Evolutionary conservation across 2,113 vertebrate genomes (phyloP), one percentile per base, ranked within the genome.

Genomic region (Aix galericulata): DNA sequence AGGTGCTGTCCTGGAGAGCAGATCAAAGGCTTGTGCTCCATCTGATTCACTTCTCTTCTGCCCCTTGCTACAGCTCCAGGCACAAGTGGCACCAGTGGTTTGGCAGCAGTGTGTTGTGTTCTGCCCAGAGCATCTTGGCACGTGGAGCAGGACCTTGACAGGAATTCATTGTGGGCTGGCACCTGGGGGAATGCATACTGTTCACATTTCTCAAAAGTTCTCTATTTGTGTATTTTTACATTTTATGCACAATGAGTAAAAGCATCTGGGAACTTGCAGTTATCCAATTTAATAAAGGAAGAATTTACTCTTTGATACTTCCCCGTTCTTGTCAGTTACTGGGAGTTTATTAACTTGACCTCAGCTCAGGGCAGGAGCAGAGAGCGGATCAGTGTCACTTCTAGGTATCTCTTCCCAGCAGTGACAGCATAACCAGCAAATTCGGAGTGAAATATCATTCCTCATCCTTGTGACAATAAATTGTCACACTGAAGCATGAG

Each of bases 41-140:
- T 17, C 34, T 2, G 12, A 9, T 38, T 32, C 20, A 11, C 22
- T 22, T 14, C 4, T 32, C 4, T 3, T 11, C 48, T 48, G 63
- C 16, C 27, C 12, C 16, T 29, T 13, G 55, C 4, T 1, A 1
- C 34, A 32, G 56, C 66, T 14, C 18, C 13, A 52, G 82, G 27
- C 13, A 7, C 3, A 6, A 10, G 32, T 32, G 48, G 55, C n/a
- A 13, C 42, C 32, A 6, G 55, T 32, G 46, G 56, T 56, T 56
- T 48, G 40, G 62, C 50, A 34, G n/a, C 6, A 8, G 23, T 14
- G 5, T 2, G 5, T 10, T 9, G 2, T 1, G 38, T 34, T 62
- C 36, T 36, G 17, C 17, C 22, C 17, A 2, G 2, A 2, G 27
- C 7, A 2, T 27, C 40, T 29, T 32, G 6, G n/a, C 4, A 1